These are phyloP conservation scores for Enteromius afrohamiltoni DNA, from an alignment of 2,797 vertebrate species.

Conservation along the genomic window DNA sequence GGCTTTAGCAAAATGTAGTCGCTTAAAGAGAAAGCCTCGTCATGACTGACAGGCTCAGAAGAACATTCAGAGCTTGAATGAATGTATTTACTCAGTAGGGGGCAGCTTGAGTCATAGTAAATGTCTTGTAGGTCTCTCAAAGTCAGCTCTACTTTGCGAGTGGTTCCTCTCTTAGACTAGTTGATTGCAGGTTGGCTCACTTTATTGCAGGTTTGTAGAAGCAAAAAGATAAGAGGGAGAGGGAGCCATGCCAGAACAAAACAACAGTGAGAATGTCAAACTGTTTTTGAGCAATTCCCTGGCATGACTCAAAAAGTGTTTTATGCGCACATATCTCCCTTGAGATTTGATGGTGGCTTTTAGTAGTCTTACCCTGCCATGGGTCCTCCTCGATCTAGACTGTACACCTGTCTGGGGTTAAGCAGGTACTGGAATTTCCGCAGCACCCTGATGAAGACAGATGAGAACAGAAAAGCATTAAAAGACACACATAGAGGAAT, in stretches of 20 bases:
- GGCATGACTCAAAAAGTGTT: conserved; percentile 10
- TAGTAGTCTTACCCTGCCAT: conserved; percentile 82
- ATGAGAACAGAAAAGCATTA: background rate
- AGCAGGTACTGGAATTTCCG: conserved; percentile 94
- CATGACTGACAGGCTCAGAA: conserved; percentile 10
- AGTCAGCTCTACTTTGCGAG: conserved; percentile 35
- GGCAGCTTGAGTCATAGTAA: conserved; percentile 36
- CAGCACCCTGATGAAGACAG: conserved; percentile 79
- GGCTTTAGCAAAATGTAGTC: background rate
- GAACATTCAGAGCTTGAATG: conserved; percentile 1
- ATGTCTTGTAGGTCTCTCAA: conserved; percentile 34
- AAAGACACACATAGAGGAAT: conserved; percentile 5
- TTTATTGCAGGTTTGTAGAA: conserved; percentile 44
- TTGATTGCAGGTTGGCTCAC: conserved; percentile 42
- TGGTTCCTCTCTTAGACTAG: conserved; percentile 22
- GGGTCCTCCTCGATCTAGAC: conserved; percentile 88
- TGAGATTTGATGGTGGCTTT: conserved; percentile 17
- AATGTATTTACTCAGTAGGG: conserved; percentile 41
- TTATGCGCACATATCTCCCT: background rate
- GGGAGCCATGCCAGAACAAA: conserved; percentile 35
- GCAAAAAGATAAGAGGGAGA: conserved; percentile 23
- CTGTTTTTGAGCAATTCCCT: conserved; percentile 38
- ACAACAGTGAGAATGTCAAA: conserved; percentile 48
- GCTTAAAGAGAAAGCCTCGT: conserved; percentile 12
- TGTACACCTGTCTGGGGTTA: conserved; percentile 95